Percentiles rank a stretch among this genome's conserved stretches.
Evolutionary conservation across 2,113 vertebrate genomes (phyloP).

Genomic region (Meriones unguiculatus): DNA sequence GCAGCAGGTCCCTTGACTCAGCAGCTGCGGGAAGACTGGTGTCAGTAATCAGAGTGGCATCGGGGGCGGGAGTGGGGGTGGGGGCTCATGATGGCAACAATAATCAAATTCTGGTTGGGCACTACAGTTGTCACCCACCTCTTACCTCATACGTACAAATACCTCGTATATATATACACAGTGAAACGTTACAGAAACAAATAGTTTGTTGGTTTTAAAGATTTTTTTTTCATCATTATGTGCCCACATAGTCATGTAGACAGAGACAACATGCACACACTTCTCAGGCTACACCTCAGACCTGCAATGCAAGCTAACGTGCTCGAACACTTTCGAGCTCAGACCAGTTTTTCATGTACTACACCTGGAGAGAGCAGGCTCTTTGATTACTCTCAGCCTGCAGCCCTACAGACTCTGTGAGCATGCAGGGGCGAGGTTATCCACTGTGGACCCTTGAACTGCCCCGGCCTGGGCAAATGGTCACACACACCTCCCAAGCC

Average conservation of each 20-base stretch:
- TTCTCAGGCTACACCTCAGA: neutral
- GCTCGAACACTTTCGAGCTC: neutral
- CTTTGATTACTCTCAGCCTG: neutral
- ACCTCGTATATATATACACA: too few relatives aligned
- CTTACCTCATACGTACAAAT: neutral
- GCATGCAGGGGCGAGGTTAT: neutral
- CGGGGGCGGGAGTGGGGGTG: neutral
- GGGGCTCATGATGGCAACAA: neutral
- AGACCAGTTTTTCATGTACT: neutral
- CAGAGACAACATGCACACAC: neutral
- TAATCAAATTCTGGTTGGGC: neutral
- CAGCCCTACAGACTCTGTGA: neutral
- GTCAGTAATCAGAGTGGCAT: neutral
- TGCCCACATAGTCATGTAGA: neutral
- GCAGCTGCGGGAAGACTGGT: neutral
- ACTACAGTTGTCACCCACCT: too few relatives aligned
- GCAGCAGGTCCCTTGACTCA: neutral
- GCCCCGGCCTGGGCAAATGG: accelerated
- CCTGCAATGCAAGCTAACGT: neutral
- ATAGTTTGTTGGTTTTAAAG: neutral
- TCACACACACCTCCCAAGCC: neutral
- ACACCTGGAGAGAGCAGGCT: neutral
- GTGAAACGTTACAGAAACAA: neutral
- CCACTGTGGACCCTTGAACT: accelerated
- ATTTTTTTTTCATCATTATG: neutral